Conservation (phyloP, 2,797 vertebrate species). For the Threskiornis aethiopicus region DNA sequence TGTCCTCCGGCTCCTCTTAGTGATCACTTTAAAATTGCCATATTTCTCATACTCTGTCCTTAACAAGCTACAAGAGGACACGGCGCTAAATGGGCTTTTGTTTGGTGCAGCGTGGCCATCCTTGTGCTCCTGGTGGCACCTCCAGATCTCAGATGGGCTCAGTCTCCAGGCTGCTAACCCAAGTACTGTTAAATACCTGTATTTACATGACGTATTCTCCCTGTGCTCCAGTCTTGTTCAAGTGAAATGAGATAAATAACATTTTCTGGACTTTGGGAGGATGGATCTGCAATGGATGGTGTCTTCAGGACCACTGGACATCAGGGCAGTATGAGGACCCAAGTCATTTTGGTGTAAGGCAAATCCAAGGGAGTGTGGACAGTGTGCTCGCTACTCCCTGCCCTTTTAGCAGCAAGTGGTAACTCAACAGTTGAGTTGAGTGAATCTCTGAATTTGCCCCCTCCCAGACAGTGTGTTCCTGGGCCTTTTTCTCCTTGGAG, state of each 20-base stretch:
- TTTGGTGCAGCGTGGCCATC: background rate
- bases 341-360: background rate
- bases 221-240: background rate
- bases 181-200: background rate
- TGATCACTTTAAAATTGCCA: background rate
- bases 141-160: background rate
- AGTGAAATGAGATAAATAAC: background rate
- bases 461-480: background rate
- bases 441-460: background rate
- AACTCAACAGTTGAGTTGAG: background rate
- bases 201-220: background rate
- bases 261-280: background rate
- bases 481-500: background rate
- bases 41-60: background rate
- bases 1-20: background rate
- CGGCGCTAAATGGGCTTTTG: background rate
- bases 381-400: background rate
- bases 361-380: background rate
- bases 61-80: background rate
- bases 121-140: background rate
- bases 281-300: background rate
- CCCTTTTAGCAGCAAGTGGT: background rate
- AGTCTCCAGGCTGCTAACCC: background rate
- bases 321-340: background rate
- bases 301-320: background rate